phyloP scores from a whole-genome alignment of 1,140 invertebrate species.

The Drosophila pachea region DNA sequence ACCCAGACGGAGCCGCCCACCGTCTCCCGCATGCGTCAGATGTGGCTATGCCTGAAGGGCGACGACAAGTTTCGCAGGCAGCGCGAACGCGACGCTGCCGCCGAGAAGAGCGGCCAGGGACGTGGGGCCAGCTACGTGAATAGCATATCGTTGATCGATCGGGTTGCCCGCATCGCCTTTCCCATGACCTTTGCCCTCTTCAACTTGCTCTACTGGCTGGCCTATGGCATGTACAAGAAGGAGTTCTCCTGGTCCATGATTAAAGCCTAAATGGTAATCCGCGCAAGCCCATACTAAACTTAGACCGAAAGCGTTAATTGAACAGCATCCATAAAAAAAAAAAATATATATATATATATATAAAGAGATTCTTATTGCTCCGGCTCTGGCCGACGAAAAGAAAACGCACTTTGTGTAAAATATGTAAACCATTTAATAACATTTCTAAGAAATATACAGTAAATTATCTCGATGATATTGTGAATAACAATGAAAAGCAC shows the following conservation, averaged over 20 bases:
- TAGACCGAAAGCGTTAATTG: no score
- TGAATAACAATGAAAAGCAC: slow-evolving; percentile 31
- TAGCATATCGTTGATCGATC: slow-evolving; percentile 93
- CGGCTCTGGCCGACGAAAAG: background rate
- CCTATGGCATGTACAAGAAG: slow-evolving; percentile 76
- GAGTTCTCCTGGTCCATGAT: slow-evolving; percentile 74
- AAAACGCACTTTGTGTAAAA: slow-evolving; percentile 21
- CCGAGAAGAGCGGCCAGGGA: slow-evolving; percentile 68
- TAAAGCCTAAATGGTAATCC: slow-evolving; percentile 36
- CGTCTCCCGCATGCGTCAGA: slow-evolving; percentile 87
- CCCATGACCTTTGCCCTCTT: slow-evolving; percentile 91
- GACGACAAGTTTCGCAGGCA: slow-evolving; percentile 88
- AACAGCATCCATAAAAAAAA: no score
- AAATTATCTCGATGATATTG: slow-evolving; percentile 31
- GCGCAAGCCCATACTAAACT: no score
- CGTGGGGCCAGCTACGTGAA: slow-evolving; percentile 84
- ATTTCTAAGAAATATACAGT: slow-evolving; percentile 48
- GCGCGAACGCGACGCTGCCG: slow-evolving; percentile 86
- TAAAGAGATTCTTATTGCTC: no score
- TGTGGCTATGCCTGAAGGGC: slow-evolving; percentile 88
- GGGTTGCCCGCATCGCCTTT: slow-evolving; percentile 90
- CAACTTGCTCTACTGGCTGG: slow-evolving; percentile 92
- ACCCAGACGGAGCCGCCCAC: slow-evolving; percentile 87
- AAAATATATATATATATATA: no score
- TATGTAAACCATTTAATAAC: slow-evolving; percentile 49